These are phyloP conservation scores for Charaxes varanes DNA, from an alignment of 1,140 invertebrate genomes.

Conservation along the genomic window DNA sequence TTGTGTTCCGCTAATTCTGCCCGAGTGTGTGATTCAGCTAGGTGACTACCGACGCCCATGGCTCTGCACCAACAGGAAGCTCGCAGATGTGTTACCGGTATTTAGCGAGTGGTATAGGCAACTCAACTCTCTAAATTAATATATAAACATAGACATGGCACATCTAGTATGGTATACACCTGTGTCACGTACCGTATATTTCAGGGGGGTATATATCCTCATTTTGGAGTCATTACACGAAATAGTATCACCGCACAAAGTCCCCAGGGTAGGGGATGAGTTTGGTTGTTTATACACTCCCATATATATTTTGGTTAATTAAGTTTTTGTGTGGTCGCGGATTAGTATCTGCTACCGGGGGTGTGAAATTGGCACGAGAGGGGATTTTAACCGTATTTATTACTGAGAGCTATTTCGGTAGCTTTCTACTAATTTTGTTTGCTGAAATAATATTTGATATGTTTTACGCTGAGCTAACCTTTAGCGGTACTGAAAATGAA, in stretches of 20 bases:
- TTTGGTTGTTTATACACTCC: slow-evolving; percentile 58
- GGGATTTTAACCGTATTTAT: slow-evolving; percentile 9
- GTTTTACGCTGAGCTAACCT: too few relatives aligned
- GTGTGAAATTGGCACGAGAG: slow-evolving; percentile 18
- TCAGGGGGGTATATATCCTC: slow-evolving; percentile 57
- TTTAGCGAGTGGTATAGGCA: too few relatives aligned
- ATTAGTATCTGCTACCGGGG: slow-evolving; percentile 30
- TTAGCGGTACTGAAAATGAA: too few relatives aligned
- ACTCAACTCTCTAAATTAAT: too few relatives aligned
- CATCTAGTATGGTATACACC: slow-evolving; percentile 11
- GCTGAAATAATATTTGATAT: not conserved
- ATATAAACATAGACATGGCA: too few relatives aligned
- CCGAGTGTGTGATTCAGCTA: too few relatives aligned
- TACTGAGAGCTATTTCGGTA: not conserved
- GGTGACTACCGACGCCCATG: too few relatives aligned
- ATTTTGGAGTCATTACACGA: slow-evolving; percentile 72
- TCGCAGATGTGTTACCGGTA: too few relatives aligned
- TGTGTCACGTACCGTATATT: slow-evolving; percentile 33
- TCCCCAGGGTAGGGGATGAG: slow-evolving; percentile 51
- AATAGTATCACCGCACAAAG: slow-evolving; percentile 65
- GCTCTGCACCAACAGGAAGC: too few relatives aligned
- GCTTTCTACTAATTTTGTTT: slow-evolving; percentile 1
- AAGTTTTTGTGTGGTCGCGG: slow-evolving; percentile 61
- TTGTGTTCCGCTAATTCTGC: too few relatives aligned
- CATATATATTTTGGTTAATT: slow-evolving; percentile 70